phyloP scores from a whole-genome alignment of 1,140 invertebrate genomes.

The Gryllus bimaculatus region DNA sequence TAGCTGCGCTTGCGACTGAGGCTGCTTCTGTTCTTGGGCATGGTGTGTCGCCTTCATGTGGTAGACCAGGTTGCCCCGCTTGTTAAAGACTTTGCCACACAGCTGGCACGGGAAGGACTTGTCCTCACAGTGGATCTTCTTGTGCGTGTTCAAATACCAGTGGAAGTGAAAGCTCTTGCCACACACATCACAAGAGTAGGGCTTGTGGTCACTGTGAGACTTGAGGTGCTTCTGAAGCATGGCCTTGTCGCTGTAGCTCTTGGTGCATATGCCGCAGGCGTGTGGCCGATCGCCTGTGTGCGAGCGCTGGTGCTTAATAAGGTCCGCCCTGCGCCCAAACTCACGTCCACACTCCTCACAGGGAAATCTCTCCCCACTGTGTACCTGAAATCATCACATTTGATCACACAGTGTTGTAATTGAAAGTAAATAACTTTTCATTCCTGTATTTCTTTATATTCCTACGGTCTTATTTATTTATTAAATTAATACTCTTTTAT shows the following conservation, averaged over 20 bases:
- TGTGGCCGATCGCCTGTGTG: constrained; percentile 50
- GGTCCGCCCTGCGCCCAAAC: constrained; percentile 45
- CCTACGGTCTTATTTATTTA: not conserved
- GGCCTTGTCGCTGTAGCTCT: constrained; percentile 17
- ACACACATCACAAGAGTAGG: constrained; percentile 19
- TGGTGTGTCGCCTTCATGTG: constrained; percentile 7
- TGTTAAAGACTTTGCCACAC: constrained; percentile 19
- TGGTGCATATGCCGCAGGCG: constrained; percentile 18
- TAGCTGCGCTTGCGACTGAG: not conserved
- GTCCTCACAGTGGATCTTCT: constrained; percentile 20
- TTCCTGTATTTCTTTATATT: not conserved
- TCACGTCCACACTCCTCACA: constrained; percentile 36
- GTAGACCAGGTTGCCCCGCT: constrained; percentile 14
- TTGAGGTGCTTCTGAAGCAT: constrained; percentile 22
- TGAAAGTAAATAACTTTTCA: not conserved
- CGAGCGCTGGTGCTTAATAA: constrained; percentile 47
- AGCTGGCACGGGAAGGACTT: constrained; percentile 11
- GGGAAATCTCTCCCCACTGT: constrained; percentile 24
- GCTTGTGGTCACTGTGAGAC: constrained; percentile 20
- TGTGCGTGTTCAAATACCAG: constrained; percentile 21
- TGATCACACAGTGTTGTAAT: too few relatives aligned
- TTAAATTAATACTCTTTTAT: too few relatives aligned
- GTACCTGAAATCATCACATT: constrained; percentile 2
- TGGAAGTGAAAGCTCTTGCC: constrained; percentile 21
- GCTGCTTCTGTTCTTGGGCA: not conserved